These are phyloP conservation scores for Bombyx mandarina DNA, from an alignment of 1,140 invertebrate species.

Conservation along the genomic window DNA sequence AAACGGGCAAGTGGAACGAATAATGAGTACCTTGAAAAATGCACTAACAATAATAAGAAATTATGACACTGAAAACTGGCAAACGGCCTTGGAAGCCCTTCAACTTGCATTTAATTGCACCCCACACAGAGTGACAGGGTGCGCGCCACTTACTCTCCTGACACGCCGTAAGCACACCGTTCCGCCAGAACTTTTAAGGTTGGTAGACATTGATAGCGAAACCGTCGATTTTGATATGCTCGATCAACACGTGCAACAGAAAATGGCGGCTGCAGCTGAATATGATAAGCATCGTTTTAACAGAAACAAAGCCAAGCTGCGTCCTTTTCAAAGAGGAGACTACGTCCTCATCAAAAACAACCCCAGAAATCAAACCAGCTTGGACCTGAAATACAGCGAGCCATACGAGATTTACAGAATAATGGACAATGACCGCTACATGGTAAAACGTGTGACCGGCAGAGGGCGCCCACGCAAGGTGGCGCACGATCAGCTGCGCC, in stretches of 20 bases:
- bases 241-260: too few species aligned
- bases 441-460: too few species aligned
- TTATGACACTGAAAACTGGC: constrained; percentile 24
- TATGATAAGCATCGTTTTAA: too few species aligned
- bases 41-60: constrained; percentile 23
- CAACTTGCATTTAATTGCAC: constrained; percentile 29
- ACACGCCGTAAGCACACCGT: constrained; percentile 18
- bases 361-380: constrained; percentile 25
- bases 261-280: too few species aligned
- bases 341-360: constrained; percentile 30
- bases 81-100: constrained; percentile 16
- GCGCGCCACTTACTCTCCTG: constrained; percentile 20
- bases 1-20: constrained; percentile 27
- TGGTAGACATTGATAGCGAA: constrained; percentile 20
- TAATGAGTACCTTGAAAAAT: constrained; percentile 25
- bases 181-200: constrained; percentile 17
- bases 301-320: too few species aligned
- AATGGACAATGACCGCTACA: constrained; percentile 28
- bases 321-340: constrained; percentile 27
- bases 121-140: constrained; percentile 15
- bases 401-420: constrained; percentile 21
- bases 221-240: constrained; percentile 13
- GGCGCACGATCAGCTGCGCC: not conserved
- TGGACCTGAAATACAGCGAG: constrained; percentile 26
- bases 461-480: not conserved